Base-by-base conservation (phyloP, 2,113 vertebrate genomes). In the Elaphurus davidianus region DNA sequence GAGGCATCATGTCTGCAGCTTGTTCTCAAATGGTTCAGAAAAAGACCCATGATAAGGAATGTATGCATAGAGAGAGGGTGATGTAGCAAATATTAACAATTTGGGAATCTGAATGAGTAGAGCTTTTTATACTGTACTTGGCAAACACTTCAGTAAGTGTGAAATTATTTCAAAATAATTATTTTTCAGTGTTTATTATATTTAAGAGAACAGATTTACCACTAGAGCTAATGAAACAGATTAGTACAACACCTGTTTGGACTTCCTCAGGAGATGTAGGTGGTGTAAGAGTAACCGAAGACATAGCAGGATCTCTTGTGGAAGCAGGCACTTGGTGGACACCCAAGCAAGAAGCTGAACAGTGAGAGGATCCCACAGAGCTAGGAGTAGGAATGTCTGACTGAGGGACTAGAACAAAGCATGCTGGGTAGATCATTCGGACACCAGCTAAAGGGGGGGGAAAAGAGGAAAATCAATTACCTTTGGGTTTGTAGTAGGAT, bases 251-350 rank as follows among this genome's bases (percentile, higher is more conserved):
- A 99, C 99, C 99, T 99, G 99, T 99, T 97, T 99, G 99, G 88
- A 99, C 99, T 95, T 99, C 99, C 99, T 99, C 99, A 11, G 99
- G 99, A 96, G 99, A 99, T 8, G 99, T 99, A 40, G 99, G 99
- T 97, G 99, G 99, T 87, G 99, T 99, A 94, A 99, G 99, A 76
- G 99, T 99, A 98, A 99, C 99, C 2, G 99, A 99, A 97, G 99
- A 99, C 99, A 99, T 99, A 98, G 99, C 99, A 98, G 99, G 99
- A 98, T 99, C 99, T 99, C 99, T 99, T 95, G 99, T 99, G 98
- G 99, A 99, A 99, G 99, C 99, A 99, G 99, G 99, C 99, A 99
- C 99, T 99, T 99, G 99, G 98, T 99, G 99, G 98, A 99, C 99
- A 99, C 99, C 99, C 98, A 99, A 97, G 98, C 99, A 99, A 98